Evolutionary conservation across 2,888 invertebrate genomes (phyloP).

Genomic region (Hemithea aestivaria): DNA sequence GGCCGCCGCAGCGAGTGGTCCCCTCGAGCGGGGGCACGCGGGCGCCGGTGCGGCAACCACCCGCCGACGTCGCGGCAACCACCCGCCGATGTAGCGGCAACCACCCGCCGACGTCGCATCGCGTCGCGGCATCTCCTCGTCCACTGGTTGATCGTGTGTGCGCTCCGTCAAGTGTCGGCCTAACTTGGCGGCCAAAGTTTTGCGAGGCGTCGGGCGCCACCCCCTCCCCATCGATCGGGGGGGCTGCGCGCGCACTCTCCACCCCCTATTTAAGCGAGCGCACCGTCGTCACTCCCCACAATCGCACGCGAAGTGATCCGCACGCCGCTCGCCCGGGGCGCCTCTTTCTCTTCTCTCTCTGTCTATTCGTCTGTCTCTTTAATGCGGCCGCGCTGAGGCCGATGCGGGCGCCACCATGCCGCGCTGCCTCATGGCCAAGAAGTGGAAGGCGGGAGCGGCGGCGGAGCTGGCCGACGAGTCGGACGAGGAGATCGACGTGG

Average conservation of each 20-base stretch:
- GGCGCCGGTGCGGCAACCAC: background rate
- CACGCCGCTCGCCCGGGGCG: conserved; percentile 75
- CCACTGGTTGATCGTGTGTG: conserved; percentile 66
- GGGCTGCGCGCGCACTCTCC: conserved; percentile 63
- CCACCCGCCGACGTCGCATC: conserved; percentile 20
- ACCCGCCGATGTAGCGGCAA: background rate
- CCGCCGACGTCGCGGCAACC: conserved; percentile 11
- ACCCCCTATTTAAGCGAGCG: conserved; percentile 70
- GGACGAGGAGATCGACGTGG: conserved; percentile 92
- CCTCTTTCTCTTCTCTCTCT: conserved; percentile 76
- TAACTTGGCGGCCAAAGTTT: conserved; percentile 64
- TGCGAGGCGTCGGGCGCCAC: conserved; percentile 45
- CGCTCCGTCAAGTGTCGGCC: conserved; percentile 54
- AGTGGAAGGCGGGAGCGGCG: conserved; percentile 89
- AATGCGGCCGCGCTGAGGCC: conserved; percentile 76
- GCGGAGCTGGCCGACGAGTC: conserved; percentile 81
- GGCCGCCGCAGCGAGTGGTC: too few relatives aligned
- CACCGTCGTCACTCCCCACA: conserved; percentile 67
- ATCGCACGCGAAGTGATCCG: conserved; percentile 77
- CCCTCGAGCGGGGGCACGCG: background rate
- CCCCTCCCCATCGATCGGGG: conserved; percentile 64
- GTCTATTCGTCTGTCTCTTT: conserved; percentile 75
- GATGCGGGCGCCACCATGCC: conserved; percentile 87
- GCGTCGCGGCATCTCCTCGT: conserved; percentile 31
- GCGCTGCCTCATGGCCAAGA: conserved; percentile 97